A percentile compares a stretch with the other conserved stretches of the same genome.
Evolutionary conservation across 2,113 vertebrate species (phyloP).

Genomic region (Erythrolamprus reginae): DNA sequence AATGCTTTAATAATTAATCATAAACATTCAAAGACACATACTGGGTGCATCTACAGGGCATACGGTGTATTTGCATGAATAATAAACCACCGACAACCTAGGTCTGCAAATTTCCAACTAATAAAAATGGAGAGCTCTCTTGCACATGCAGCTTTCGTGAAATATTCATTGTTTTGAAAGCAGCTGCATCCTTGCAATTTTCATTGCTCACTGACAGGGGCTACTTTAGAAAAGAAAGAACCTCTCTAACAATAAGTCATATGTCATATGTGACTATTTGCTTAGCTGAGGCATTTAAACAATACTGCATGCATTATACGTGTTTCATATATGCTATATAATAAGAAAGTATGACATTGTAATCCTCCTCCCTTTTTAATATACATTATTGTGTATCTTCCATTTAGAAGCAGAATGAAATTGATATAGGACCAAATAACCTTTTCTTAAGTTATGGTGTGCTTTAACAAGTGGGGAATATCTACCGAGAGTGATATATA

Average conservation of each 20-base stretch:
- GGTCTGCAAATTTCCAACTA: slow-evolving; percentile 56
- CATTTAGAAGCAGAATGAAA: background rate
- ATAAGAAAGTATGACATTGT: background rate
- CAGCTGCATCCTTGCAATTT: slow-evolving; percentile 60
- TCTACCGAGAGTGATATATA: background rate
- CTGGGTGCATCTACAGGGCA: slow-evolving; percentile 42
- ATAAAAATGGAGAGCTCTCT: slow-evolving; percentile 64
- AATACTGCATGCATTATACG: slow-evolving; percentile 46
- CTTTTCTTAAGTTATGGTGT: background rate
- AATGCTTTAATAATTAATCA: slow-evolving; percentile 52
- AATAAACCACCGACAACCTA: slow-evolving; percentile 55
- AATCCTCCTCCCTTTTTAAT: background rate
- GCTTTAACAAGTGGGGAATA: background rate
- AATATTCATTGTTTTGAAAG: slow-evolving; percentile 65
- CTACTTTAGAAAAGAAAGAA: slow-evolving; percentile 58
- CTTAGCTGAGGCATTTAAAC: slow-evolving; percentile 48
- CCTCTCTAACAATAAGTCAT: slow-evolving; percentile 51
- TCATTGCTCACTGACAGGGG: slow-evolving; percentile 64
- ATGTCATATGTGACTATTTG: slow-evolving; percentile 46
- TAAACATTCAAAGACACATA: slow-evolving; percentile 53
- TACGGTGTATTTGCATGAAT: slow-evolving; percentile 51
- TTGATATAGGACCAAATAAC: background rate
- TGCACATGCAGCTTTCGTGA: slow-evolving; percentile 60
- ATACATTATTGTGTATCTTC: background rate
- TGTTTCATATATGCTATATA: slow-evolving; percentile 23